A percentile compares a stretch with the other conserved stretches of the same genome.
Conservation (phyloP, 2,113 vertebrate species). For the Apaloderma vittatum region DNA sequence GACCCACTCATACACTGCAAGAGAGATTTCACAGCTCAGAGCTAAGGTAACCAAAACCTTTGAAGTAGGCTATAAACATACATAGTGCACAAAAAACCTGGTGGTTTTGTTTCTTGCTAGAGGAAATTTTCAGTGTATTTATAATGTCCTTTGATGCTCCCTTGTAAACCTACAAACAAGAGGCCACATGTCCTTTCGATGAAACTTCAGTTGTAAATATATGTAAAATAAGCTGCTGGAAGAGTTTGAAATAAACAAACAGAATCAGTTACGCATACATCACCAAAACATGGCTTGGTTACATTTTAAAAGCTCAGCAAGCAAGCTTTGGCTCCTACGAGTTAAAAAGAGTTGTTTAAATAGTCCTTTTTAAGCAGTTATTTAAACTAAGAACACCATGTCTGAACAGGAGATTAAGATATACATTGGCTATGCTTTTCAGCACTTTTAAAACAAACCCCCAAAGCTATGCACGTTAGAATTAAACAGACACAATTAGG, state of each 20-base stretch:
- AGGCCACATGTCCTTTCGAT: constrained; percentile 63
- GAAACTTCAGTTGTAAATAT: constrained; percentile 61
- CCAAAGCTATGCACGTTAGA: neutral
- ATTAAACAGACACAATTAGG: neutral
- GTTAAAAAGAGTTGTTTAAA: neutral
- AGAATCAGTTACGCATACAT: neutral
- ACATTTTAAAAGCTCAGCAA: neutral
- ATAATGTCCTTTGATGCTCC: constrained; percentile 70
- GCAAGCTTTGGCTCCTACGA: constrained; percentile 18
- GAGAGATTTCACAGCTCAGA: constrained; percentile 22
- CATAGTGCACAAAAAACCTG: constrained; percentile 22
- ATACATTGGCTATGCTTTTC: neutral
- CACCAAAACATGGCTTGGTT: neutral
- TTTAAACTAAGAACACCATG: constrained; percentile 6
- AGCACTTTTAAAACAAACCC: neutral
- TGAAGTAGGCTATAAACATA: constrained; percentile 66
- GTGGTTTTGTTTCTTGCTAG: constrained; percentile 37
- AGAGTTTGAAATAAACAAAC: constrained; percentile 61
- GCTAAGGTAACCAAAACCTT: constrained; percentile 43
- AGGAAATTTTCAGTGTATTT: constrained; percentile 68
- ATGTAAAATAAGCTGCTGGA: constrained; percentile 64
- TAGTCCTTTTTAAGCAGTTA: neutral
- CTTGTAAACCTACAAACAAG: constrained; percentile 59
- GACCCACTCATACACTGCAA: neutral
- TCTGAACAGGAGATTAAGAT: constrained; percentile 21